Percentiles rank a stretch among this genome's conserved stretches.
Evolutionary conservation across 1,140 invertebrate species (phyloP).

Genomic region (Pomacea maculata): DNA sequence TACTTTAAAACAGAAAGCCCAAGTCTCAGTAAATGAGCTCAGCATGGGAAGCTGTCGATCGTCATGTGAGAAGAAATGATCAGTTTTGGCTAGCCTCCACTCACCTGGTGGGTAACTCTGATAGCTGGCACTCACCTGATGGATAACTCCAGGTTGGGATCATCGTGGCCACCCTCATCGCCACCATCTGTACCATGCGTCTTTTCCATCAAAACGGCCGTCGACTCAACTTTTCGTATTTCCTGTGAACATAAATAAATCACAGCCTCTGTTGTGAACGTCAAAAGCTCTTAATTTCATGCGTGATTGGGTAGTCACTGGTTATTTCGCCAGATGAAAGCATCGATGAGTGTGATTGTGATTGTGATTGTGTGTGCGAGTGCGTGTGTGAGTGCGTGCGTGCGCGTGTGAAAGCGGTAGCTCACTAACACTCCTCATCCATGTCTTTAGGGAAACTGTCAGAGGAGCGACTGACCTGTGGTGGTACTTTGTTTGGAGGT

Average conservation of each 20-base stretch:
- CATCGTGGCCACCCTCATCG: constrained; percentile 77
- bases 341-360: no score
- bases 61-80: no score
- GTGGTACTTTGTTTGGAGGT: constrained; percentile 50
- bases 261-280: neutral
- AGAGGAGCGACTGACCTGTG: constrained; percentile 15
- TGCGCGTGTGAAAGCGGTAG: neutral
- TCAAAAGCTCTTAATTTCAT: no score
- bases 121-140: constrained; percentile 70
- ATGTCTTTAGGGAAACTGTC: no score
- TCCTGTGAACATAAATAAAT: constrained; percentile 3
- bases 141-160: constrained; percentile 74
- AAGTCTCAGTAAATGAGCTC: neutral
- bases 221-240: constrained; percentile 15
- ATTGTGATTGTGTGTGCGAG: no score
- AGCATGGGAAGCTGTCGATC: neutral
- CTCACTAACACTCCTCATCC: no score
- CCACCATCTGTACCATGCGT: constrained; percentile 39
- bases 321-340: no score
- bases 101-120: constrained; percentile 79
- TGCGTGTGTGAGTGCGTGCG: neutral
- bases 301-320: no score
- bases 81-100: neutral
- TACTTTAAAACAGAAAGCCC: neutral
- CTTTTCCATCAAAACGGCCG: constrained; percentile 13